phyloP scores from a whole-genome alignment of 2,797 vertebrate species.

The Sardinella longiceps region DNA sequence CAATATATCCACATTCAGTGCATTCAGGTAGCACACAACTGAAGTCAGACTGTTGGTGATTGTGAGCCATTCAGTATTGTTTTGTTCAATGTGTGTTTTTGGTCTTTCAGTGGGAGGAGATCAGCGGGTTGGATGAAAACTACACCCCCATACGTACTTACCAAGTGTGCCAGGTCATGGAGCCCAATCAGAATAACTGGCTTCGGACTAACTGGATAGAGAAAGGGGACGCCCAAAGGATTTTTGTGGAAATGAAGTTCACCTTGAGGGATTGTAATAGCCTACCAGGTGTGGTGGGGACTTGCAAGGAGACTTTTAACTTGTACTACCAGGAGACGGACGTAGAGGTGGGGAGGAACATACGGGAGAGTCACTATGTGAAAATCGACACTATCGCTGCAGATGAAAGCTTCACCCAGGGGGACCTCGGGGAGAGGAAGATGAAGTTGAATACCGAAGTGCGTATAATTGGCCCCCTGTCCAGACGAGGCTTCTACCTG shows the following conservation, averaged over 20 bases:
- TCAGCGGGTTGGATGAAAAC: conserved; percentile 99
- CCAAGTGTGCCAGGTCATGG: conserved; percentile 99
- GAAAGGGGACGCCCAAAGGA: conserved; percentile 97
- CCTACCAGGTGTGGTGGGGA: conserved; percentile 96
- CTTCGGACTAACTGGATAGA: conserved; percentile 99
- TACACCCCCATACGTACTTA: conserved; percentile 98
- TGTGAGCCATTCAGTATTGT: neutral
- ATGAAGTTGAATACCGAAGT: conserved; percentile 99
- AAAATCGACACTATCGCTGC: conserved; percentile 99
- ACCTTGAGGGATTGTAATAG: conserved; percentile 99
- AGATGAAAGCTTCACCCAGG: conserved; percentile 99
- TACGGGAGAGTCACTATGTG: conserved; percentile 96
- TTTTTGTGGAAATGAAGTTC: conserved; percentile 99
- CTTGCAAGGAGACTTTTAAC: conserved; percentile 99
- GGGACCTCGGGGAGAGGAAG: conserved; percentile 97
- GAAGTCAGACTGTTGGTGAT: neutral
- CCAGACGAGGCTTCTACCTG: conserved; percentile 96
- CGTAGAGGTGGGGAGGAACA: conserved; percentile 92
- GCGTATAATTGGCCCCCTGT: conserved; percentile 95
- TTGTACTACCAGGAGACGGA: conserved; percentile 99
- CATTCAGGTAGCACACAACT: neutral
- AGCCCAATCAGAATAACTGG: conserved; percentile 99
- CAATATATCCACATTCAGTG: neutral
- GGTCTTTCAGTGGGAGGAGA: conserved; percentile 96
- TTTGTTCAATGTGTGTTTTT: conserved; percentile 50